A percentile compares a stretch with the other conserved stretches of the same genome.
Conservation (phyloP, 2,113 vertebrate genomes). For the Tinamus guttatus region DNA sequence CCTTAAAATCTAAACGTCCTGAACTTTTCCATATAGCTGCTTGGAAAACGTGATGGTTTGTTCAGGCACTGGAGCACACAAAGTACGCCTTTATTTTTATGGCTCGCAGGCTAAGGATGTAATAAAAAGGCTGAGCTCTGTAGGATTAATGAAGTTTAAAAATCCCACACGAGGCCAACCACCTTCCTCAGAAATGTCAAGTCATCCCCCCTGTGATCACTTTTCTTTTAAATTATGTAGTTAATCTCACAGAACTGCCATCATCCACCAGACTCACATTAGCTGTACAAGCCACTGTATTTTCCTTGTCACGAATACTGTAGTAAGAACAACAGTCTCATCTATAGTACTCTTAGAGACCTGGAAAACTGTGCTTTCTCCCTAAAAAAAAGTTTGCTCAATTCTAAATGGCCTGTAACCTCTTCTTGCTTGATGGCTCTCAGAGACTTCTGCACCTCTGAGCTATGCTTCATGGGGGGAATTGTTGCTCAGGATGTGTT, state of each 20-base stretch:
- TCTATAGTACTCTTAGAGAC: background rate
- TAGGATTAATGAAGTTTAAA: background rate
- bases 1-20: background rate
- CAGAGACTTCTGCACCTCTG: background rate
- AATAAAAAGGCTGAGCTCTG: background rate
- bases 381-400: background rate
- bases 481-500: background rate
- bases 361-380: background rate
- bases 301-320: background rate
- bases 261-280: background rate
- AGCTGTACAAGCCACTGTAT: rapidly evolving
- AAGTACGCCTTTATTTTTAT: background rate
- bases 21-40: background rate
- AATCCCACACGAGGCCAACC: background rate
- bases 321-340: background rate
- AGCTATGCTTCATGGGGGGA: rapidly evolving
- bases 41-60: background rate
- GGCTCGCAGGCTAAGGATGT: background rate
- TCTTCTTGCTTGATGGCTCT: background rate
- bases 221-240: background rate
- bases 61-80: background rate
- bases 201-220: background rate
- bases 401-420: background rate
- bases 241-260: background rate
- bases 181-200: background rate